Base-by-base conservation (phyloP, 2,113 vertebrate genomes). In the Garra rufa region DNA sequence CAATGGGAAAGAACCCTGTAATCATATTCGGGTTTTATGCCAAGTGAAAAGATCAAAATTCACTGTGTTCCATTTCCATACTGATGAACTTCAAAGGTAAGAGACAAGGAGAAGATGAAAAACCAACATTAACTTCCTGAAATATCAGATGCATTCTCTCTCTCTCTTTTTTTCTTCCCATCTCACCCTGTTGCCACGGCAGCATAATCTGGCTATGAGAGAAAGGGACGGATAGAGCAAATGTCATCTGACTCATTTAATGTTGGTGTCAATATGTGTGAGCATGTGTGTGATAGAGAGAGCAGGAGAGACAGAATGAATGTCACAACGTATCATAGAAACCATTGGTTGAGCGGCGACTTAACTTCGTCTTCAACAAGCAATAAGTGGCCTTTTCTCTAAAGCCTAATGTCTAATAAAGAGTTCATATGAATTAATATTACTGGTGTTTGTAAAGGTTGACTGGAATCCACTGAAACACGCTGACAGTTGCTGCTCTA, bases 241-340 rank as follows among this genome's bases (percentile, higher is more conserved):
- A 93, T 93, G 91, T 85, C 92, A 92, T 93, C 90, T 93, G 93
- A 93, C 91, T 94, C 92, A 91, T 90, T 92, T 91, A 88, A 87
- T 91, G 89, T 85, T 91, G 89, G 90, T 83, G 57, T 84, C 43
- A 70, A 65, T 77, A n/a, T 61, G 38, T 77, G 79, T 57, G 82
- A 74, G 57, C 43, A 43, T 67, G 46, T 63, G 48, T 61, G 57
- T 79, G 76, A 77, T 57, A 43, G 75, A 78, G n/a, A 65, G 9
- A 34, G 70, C 78, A 73, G 26, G 13, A 61, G 82, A 30, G 52
- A 81, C 14, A 24, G 48, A 82, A 82, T 83, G 46, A 83, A 80
- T 65, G 69, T 80, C 67, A 67, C 67, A 63, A 80, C 9, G 61
- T 82, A 57, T 87, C 61, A 78, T 9, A n/a, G 34, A 76, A 81